phyloP scores from a whole-genome alignment of 1,140 invertebrate species.

The Drosophila fuyamai region DNA sequence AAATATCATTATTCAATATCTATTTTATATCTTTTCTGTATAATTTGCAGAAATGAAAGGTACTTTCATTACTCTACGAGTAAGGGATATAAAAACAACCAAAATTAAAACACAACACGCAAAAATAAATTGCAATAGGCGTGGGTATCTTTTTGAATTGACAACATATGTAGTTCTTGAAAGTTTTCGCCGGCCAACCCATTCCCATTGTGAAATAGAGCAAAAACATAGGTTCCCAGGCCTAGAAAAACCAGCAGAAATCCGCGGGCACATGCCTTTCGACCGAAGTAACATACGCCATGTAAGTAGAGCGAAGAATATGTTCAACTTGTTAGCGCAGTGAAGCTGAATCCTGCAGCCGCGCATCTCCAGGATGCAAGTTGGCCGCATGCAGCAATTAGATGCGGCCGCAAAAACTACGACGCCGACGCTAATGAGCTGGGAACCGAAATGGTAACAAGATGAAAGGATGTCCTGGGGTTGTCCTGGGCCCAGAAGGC shows the following conservation, averaged over 20 bases:
- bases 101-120: too few relatives aligned
- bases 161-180: conserved; percentile 17
- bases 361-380: conserved; percentile 11
- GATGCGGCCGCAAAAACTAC: conserved; percentile 71
- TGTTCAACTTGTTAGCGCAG: conserved; percentile 79
- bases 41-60: too few relatives aligned
- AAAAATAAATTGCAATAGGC: neutral
- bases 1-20: too few relatives aligned
- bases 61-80: too few relatives aligned
- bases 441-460: conserved; percentile 63
- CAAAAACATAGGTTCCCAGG: conserved; percentile 74
- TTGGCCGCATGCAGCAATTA: conserved; percentile 77
- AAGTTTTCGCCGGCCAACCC: neutral
- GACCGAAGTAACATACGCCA: conserved; percentile 63
- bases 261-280: conserved; percentile 23
- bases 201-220: neutral
- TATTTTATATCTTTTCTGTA: too few relatives aligned
- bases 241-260: conserved; percentile 52
- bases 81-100: neutral
- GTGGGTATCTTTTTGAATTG: neutral
- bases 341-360: conserved; percentile 38
- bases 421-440: conserved; percentile 73
- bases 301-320: conserved; percentile 68
- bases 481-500: conserved; percentile 20
- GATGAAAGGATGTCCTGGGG: conserved; percentile 10